Percentiles rank a stretch among this genome's conserved stretches.
These are phyloP conservation scores for Ptychochromis oligacanthus DNA, from an alignment of 2,113 vertebrate genomes.

Conservation along the genomic window DNA sequence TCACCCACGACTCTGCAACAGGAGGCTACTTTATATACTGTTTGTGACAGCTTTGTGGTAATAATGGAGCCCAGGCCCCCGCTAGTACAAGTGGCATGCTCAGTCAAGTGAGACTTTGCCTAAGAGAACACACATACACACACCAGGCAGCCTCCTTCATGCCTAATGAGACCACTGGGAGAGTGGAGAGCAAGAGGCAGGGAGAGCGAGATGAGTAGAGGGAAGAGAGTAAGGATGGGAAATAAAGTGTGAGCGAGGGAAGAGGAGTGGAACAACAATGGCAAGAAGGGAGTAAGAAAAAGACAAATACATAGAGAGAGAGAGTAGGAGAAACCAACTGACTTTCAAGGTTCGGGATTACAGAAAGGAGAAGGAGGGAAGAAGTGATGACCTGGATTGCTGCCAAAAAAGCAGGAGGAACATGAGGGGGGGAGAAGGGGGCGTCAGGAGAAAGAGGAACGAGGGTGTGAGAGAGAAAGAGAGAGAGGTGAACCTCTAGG, in stretches of 20 bases:
- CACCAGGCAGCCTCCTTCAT: constrained; percentile 59
- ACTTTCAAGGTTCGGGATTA: constrained; percentile 28
- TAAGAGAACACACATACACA: constrained; percentile 53
- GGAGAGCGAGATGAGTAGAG: constrained; percentile 34
- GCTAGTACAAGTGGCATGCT: constrained; percentile 74
- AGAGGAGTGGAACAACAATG: constrained; percentile 10
- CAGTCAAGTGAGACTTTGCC: constrained; percentile 75
- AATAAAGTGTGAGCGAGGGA: constrained; percentile 29
- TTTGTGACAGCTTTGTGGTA: constrained; percentile 78
- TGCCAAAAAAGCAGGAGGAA: constrained; percentile 37
- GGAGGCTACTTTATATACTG: constrained; percentile 70
- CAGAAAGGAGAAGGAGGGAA: not conserved
- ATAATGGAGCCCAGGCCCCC: constrained; percentile 73
- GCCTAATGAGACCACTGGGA: constrained; percentile 76
- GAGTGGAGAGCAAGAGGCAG: constrained; percentile 57
- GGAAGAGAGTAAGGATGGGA: constrained; percentile 28
- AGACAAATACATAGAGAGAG: constrained; percentile 14
- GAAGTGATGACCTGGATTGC: constrained; percentile 49
- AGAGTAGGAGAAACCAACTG: constrained; percentile 19
- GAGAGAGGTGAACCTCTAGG: constrained; percentile 38
- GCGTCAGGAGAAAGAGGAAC: constrained; percentile 23
- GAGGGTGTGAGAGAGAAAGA: constrained; percentile 7
- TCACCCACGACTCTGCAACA: constrained; percentile 62
- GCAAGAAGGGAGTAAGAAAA: constrained; percentile 3
- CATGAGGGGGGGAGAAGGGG: not conserved